A percentile compares a stretch with the other conserved stretches of the same genome.
phyloP scores from a whole-genome alignment of 2,797 vertebrate genomes.

The Sebastes kiyomatsui region DNA sequence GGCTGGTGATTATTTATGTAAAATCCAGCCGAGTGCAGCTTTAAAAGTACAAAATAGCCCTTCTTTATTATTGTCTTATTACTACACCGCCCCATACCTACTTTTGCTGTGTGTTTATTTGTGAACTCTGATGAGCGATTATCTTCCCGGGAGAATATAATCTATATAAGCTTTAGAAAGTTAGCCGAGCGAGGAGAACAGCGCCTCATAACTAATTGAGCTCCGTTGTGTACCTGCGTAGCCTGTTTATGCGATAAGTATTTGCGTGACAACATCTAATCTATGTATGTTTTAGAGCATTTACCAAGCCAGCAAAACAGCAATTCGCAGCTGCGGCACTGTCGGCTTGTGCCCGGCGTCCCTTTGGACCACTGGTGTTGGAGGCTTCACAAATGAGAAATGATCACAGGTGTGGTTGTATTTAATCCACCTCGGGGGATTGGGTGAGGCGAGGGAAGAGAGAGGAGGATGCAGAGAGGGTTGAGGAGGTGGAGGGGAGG shows the following conservation, averaged over 20 bases:
- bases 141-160: neutral
- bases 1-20: neutral
- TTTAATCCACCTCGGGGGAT: constrained; percentile 68
- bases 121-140: constrained; percentile 20
- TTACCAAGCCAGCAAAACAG: constrained; percentile 57
- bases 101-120: neutral
- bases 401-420: constrained; percentile 76
- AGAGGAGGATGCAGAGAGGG: constrained; percentile 36
- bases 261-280: constrained; percentile 49
- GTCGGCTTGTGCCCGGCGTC: constrained; percentile 30
- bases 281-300: constrained; percentile 54
- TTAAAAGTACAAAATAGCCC: constrained; percentile 8
- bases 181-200: constrained; percentile 3
- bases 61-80: constrained; percentile 14
- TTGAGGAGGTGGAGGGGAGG: constrained; percentile 42
- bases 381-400: constrained; percentile 70
- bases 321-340: constrained; percentile 58
- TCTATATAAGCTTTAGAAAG: constrained; percentile 14
- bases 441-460: constrained; percentile 39
- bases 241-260: constrained; percentile 39
- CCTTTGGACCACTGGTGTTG: constrained; percentile 59
- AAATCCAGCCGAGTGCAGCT: neutral
- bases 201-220: constrained; percentile 44
- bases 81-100: neutral
- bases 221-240: constrained; percentile 7